Conservation (phyloP, 2,797 vertebrate genomes). For the Ptychadena robeensis region DNA sequence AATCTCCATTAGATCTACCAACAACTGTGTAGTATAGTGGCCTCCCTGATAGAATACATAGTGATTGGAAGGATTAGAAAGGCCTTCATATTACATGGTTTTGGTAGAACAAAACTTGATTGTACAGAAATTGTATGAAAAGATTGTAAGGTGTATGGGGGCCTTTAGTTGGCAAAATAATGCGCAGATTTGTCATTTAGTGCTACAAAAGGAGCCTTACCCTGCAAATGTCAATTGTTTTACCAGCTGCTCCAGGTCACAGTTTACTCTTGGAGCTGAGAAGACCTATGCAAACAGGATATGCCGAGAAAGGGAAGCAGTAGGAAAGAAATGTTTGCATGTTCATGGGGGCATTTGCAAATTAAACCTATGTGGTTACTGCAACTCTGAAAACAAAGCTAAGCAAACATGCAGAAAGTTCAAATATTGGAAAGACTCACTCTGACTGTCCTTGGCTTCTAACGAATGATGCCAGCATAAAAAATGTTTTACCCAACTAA, state of each 20-base stretch:
- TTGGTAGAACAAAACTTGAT: too few relatives aligned
- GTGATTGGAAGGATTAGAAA: too few relatives aligned
- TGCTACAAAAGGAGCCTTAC: neutral
- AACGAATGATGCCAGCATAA: constrained; percentile 1
- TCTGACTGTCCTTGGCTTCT: neutral
- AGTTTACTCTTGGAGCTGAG: constrained; percentile 28
- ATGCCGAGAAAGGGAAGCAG: constrained; percentile 1
- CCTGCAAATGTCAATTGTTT: neutral
- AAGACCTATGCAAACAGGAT: constrained; percentile 57
- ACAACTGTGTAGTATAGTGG: too few relatives aligned
- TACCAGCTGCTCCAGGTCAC: constrained; percentile 8
- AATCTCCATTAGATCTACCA: too few relatives aligned
- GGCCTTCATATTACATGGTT: too few relatives aligned
- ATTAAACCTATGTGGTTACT: constrained; percentile 47
- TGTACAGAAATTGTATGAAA: too few relatives aligned
- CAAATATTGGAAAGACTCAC: constrained; percentile 12
- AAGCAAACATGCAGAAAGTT: constrained; percentile 43
- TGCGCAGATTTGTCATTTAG: neutral
- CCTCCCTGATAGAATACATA: too few relatives aligned
- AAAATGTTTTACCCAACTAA: neutral
- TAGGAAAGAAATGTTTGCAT: constrained; percentile 57
- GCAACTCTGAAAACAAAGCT: constrained; percentile 43
- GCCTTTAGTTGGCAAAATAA: too few relatives aligned
- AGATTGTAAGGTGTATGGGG: too few relatives aligned
- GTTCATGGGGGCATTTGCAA: constrained; percentile 56